Evolutionary conservation across 2,113 vertebrate genomes (phyloP), one percentile per base, ranked within the genome.

Genomic region (Electrona antarctica): DNA sequence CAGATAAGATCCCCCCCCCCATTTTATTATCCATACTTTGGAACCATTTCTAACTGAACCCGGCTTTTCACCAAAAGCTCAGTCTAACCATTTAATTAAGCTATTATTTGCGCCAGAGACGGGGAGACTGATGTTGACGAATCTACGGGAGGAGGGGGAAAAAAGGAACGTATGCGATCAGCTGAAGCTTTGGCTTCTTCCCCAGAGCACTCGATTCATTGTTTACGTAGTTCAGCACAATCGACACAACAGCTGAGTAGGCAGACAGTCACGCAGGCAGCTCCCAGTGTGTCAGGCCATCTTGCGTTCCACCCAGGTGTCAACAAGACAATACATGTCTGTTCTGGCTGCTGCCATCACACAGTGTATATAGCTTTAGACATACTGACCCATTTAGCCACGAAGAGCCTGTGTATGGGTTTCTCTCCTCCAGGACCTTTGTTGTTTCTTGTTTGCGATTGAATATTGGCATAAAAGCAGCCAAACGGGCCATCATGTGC

Each of bases 351-450:
- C 67, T 69, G 67, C 59, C 59, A 56, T 11, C 64, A 61, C 56
- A 54, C 21, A 21, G 21, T 21, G 67, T 64, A 4, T 81, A 74
- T 73, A 79, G 73, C 81, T 63, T 41, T 49, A 74, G 76, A 74
- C 82, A 84, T 67, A 85, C 62, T 89, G 83, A 87, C 84, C 84
- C 75, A 84, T 68, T 87, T 81, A 60, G 74, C 67, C 0, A 13
- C 50, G 77, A 54, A 33, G 50, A 62, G 64, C 57, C 63, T 59
- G 68, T 46, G 41, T 67, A 58, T 50, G 46, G 33, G 33, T 3
- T 41, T 41, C 33, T 71, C 63, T 52, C 45, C 66, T 79, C 70
- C 67, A n/a, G 11, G 3, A 52, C 29, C 60, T 74, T 74, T 46
- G 29, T 79, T 54, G 73, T 73, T 21, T 21, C 21, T 21, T 21